Base-by-base conservation (phyloP, 2,888 invertebrate genomes). In the Zaprionus obscuricornis region DNA sequence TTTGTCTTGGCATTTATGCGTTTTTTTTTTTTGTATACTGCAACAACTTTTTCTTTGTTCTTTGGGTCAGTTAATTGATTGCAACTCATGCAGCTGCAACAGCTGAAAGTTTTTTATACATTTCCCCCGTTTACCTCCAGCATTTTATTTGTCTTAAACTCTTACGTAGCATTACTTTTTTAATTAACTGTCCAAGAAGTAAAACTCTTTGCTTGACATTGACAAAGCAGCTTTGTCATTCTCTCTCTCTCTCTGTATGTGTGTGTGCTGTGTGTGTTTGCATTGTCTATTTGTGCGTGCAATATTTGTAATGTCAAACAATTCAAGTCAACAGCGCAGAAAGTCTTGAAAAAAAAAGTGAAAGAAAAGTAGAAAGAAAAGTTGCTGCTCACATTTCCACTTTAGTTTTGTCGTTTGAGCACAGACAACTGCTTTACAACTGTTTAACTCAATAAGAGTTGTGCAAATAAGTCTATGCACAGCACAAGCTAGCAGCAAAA, bases 371-470 rank as follows among this genome's bases (percentile, higher is more conserved):
- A 68, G 52, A 56, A 54, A 31, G 20, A 4, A 37, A 76, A 73
- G 57, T 81, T 66, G 54, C 72, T 37, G 42, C 66, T 60, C 76
- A 63, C 73, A 76, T 79, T 79, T 79, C 72, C 56, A 54, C 66
- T 66, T 62, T 40, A 51, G 54, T 47, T n/a, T 24, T 64, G 54
- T 50, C 34, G 43, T n/a, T n/a, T n/a, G n/a, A n/a, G n/a, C n/a
- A n/a, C n/a, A n/a, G 14, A 39, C 47, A 54, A 57, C 51, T 49
- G n/a, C 58, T 39, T 60, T 45, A 60, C 63, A 84, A 71, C 67
- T 81, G 78, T 77, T 84, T 84, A 84, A 79, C 78, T 79, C 77
- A 84, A 84, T 79, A 79, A 81, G 82, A 77, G 77, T 66, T 59
- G 54, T 52, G 64, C 82, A 84, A 79, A 84, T 77, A 83, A 68